A percentile compares a stretch with the other conserved stretches of the same genome.
These are phyloP conservation scores for Phalacrocorax brasilianus DNA, from an alignment of 2,113 vertebrate species.

Conservation along the genomic window DNA sequence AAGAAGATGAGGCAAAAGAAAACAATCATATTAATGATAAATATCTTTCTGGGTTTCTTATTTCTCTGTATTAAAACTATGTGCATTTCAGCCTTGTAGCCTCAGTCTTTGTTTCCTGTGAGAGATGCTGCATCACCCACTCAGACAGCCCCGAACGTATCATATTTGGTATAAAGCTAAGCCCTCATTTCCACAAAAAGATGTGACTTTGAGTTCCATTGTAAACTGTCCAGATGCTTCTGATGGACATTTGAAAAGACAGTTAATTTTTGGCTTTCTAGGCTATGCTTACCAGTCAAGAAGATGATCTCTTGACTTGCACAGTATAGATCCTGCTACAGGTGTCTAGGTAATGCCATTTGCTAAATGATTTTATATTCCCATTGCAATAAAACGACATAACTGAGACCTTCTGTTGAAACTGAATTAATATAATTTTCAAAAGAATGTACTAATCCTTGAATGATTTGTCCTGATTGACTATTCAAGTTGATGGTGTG, in stretches of 20 bases:
- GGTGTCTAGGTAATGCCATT: not conserved
- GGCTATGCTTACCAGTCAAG: not conserved
- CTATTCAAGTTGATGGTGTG: not conserved
- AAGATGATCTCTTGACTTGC: not conserved
- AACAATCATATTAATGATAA: not conserved
- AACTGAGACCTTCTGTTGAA: not conserved
- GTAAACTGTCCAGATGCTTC: not conserved
- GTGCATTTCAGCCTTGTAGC: not conserved
- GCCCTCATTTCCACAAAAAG: not conserved
- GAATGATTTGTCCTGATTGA: not conserved
- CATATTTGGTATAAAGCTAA: not conserved
- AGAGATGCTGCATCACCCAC: not conserved
- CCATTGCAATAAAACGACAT: not conserved
- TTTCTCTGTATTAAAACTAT: not conserved
- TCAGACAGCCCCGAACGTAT: not conserved
- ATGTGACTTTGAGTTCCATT: not conserved
- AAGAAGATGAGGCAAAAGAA: not conserved
- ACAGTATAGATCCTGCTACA: not conserved
- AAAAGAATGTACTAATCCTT: not conserved
- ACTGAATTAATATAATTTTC: not conserved
- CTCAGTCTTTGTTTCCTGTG: not conserved
- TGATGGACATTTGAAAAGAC: not conserved
- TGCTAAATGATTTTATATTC: not conserved
- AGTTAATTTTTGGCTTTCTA: not conserved
- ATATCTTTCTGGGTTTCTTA: not conserved